Evolutionary conservation across 2,797 vertebrate genomes (phyloP).

Genomic region (Phoeniculus purpureus): DNA sequence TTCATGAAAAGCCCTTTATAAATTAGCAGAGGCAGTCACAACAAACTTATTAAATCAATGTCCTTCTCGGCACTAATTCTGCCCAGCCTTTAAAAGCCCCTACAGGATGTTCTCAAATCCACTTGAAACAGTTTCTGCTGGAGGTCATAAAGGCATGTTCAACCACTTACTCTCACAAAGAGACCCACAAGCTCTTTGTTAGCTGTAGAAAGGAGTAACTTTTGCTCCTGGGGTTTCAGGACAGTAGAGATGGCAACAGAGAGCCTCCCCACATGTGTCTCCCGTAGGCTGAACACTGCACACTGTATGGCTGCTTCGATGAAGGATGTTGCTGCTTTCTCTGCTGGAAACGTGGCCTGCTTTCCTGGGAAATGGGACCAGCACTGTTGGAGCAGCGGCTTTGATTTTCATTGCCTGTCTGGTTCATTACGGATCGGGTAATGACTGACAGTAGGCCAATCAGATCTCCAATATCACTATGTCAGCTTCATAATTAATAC

Average conservation of each 20-base stretch:
- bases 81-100: not conserved
- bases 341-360: not conserved
- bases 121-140: not conserved
- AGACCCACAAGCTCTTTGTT: not conserved
- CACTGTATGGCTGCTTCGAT: not conserved
- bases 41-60: not conserved
- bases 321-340: not conserved
- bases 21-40: not conserved
- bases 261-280: fast-evolving
- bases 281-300: fast-evolving
- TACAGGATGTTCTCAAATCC: not conserved
- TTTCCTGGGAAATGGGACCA: not conserved
- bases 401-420: slow-evolving; percentile 47
- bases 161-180: not conserved
- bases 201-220: not conserved
- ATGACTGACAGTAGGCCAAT: slow-evolving; percentile 60
- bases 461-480: slow-evolving; percentile 55
- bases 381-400: not conserved
- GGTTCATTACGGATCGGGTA: slow-evolving; percentile 46
- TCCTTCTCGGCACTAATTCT: not conserved
- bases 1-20: not conserved
- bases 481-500: slow-evolving; percentile 70
- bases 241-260: not conserved
- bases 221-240: not conserved
- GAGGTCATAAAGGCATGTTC: not conserved